Evolutionary conservation across 2,113 vertebrate genomes (phyloP), one percentile per base, ranked within the genome.

Genomic region (Burhinus oedicnemus): DNA sequence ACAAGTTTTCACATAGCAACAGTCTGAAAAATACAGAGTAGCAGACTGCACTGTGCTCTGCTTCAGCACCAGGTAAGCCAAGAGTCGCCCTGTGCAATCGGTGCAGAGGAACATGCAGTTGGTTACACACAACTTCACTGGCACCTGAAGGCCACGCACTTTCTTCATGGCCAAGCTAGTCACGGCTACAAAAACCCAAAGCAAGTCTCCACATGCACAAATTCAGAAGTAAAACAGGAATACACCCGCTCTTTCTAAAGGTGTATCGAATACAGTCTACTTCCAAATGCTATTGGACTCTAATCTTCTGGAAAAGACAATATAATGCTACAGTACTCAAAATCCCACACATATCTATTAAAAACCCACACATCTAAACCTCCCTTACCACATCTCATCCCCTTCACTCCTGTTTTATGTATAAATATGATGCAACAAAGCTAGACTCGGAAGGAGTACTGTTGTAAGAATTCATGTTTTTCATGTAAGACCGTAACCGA

Each of bases 151-250:
- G 45, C 40, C 69, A 27, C 44, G 18, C 2, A 2, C 9, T 19
- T 20, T 45, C 72, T 45, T 74, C 2, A 2, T 27, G 30, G 36
- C 32, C 64, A 69, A 14, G 2, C 36, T 2, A 8, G 26, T 19
- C 71, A 25, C 0, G 8, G 36, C 52, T 30, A 19, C 9, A 8
- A 18, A 36, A 23, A 70, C n/a, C 0, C 0, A 0, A 51, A 51
- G 6, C 0, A 2, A 57, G 32, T 8, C 44, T 40, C 45, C 45
- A 62, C 8, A 18, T 1, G 17, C 58, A 55, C 36, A n/a, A 20
- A 44, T 34, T 62, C 30, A 23, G 8, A 74, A 36, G 18, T 8
- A 26, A 64, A 13, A 27, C 0, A 75, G 42, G 11, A 76, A n/a
- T 8, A 32, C 1, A 40, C 1, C 32, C 20, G 8, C 7, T 66